Base-by-base conservation (phyloP, 2,113 vertebrate genomes). In the Rhinolophus sinicus region DNA sequence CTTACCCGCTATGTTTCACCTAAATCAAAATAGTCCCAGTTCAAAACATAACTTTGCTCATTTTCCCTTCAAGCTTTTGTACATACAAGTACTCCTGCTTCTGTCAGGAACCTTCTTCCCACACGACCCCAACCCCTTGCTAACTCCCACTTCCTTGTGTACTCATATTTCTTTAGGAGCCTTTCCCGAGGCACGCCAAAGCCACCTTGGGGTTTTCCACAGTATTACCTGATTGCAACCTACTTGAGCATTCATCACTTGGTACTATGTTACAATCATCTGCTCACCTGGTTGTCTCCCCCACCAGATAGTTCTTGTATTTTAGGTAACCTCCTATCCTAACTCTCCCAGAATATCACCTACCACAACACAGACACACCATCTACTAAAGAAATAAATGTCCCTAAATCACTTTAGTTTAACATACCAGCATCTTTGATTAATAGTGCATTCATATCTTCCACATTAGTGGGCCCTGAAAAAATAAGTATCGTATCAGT, bases 351-450 rank as follows among this genome's bases (percentile, higher is more conserved):
- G 33, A 13, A 26, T 30, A 95, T 40, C 58, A 76, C 8, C 16
- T 77, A 75, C 26, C 60, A 88, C 18, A 77, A 89, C 95, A 81
- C 5, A 92, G 15, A 82, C 2, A 65, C 8, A 81, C 14, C 21
- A 62, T 6, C 60, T 93, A 91, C 13, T 44, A 14, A 94, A 78
- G 13, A 80, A 95, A 90, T 40, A 69, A 22, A 82, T 73, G 24
- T 75, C 93, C 90, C 70, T 89, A 95, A 91, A 94, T 69, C 33
- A 54, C 12, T 90, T 50, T 95, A 95, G 85, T 50, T 84, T 60
- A 95, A 97, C 98, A 98, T 98, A 99, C 99, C 99, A 97, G 99
- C 99, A 98, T 99, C 99, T 98, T 99, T 99, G 98, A 99, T 99
- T 93, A 99, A 98, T 96, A 99, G 87, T 97, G 99, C 98, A 98